These are phyloP conservation scores for Cheilosia urbana DNA, from an alignment of 2,888 invertebrate genomes.

Conservation along the genomic window DNA sequence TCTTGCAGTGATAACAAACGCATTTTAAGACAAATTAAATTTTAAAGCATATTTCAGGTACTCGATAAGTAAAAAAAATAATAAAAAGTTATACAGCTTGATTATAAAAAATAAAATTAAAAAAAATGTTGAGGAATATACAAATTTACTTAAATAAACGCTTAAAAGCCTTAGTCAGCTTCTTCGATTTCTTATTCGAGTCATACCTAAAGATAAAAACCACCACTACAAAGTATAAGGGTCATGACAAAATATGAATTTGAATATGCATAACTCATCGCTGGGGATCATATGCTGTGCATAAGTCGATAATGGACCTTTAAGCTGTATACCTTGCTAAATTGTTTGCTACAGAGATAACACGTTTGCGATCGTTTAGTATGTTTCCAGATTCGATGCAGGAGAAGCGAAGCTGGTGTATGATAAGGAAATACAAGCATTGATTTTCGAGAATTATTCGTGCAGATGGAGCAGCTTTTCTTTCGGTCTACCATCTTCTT, in stretches of 20 bases:
- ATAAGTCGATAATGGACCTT: conserved; percentile 80
- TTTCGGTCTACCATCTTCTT: conserved; percentile 82
- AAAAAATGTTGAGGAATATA: conserved; percentile 8
- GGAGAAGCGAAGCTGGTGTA: conserved; percentile 83
- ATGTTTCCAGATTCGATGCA: conserved; percentile 86
- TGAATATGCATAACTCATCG: not conserved
- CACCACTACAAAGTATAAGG: not conserved
- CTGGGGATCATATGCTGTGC: conserved; percentile 76
- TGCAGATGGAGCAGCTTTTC: conserved; percentile 81
- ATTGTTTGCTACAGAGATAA: conserved; percentile 78
- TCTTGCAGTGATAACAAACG: conserved; percentile 34
- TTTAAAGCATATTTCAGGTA: conserved; percentile 83
- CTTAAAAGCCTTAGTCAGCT: not conserved
- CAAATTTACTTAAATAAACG: conserved; percentile 8
- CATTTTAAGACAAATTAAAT: conserved; percentile 31
- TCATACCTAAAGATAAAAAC: conserved; percentile 9
- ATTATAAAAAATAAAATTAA: not conserved
- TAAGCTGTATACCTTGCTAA: conserved; percentile 80
- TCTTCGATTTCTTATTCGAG: not conserved
- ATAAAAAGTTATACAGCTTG: conserved; percentile 74
- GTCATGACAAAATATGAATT: too few species aligned
- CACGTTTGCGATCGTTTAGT: conserved; percentile 77
- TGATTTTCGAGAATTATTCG: conserved; percentile 77
- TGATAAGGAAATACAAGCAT: conserved; percentile 84
- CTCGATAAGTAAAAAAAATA: conserved; percentile 82